A percentile compares a stretch with the other conserved stretches of the same genome.
phyloP scores from a whole-genome alignment of 2,113 vertebrate species.

The Ameiurus melas region DNA sequence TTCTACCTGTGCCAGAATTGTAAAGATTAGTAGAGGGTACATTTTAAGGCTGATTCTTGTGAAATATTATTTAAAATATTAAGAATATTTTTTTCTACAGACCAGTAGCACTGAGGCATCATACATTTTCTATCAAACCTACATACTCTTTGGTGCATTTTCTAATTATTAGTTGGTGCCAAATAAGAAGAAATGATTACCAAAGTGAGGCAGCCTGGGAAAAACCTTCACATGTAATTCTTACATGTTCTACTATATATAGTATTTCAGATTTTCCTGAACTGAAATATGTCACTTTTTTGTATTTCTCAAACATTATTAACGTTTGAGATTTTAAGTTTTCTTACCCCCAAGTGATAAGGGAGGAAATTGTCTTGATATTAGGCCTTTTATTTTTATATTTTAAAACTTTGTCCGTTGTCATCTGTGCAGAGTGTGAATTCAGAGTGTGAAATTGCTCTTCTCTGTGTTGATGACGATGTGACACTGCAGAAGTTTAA shows the following conservation, averaged over 20 bases:
- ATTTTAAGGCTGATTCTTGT: neutral
- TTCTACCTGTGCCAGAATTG: neutral
- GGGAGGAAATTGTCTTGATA: neutral
- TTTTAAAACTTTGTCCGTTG: neutral
- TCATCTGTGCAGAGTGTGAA: neutral
- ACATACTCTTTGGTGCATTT: neutral
- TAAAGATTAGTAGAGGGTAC: neutral
- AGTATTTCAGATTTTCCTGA: too few species aligned
- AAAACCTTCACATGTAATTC: too few species aligned
- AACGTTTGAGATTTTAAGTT: too few species aligned
- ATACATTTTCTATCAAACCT: neutral
- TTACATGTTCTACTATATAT: too few species aligned
- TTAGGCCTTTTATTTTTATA: neutral
- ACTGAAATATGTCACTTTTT: neutral
- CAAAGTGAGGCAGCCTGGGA: too few species aligned
- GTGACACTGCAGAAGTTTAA: neutral
- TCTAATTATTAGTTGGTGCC: neutral
- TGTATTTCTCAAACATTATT: neutral
- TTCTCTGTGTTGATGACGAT: neutral
- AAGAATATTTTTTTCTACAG: neutral
- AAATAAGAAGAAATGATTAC: neutral
- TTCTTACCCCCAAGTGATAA: neutral
- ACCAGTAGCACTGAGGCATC: neutral
- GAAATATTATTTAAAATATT: neutral
- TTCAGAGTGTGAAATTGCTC: neutral